Conservation (phyloP, 2,113 vertebrate genomes). For the Meles meles region DNA sequence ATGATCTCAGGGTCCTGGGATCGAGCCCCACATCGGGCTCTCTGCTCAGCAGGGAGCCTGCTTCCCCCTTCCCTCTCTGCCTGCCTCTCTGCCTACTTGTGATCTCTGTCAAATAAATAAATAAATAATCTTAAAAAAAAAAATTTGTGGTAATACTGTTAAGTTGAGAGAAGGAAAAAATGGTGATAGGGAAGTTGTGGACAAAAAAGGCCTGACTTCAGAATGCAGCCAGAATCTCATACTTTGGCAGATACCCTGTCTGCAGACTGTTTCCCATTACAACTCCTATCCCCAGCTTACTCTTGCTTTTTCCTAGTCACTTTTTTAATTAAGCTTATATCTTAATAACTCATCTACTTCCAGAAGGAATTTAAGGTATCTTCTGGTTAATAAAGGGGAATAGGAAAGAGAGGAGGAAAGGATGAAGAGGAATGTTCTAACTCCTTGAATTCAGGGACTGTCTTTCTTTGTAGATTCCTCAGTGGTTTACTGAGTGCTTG, state of each 20-base stretch:
- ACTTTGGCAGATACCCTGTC: background rate
- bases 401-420: constrained; percentile 4
- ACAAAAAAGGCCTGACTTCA: constrained; percentile 1
- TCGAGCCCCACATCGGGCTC: no score
- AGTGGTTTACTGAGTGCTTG: background rate
- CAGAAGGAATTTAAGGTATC: background rate
- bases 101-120: no score
- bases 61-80: no score
- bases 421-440: constrained; percentile 13
- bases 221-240: background rate
- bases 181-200: background rate
- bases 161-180: background rate
- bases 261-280: background rate
- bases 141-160: background rate
- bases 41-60: no score
- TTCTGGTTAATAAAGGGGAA: background rate
- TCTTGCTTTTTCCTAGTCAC: constrained; percentile 7
- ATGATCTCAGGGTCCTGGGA: no score
- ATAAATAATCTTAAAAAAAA: no score
- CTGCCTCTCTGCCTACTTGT: no score
- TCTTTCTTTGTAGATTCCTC: constrained; percentile 19
- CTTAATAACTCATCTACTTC: background rate
- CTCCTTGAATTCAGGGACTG: background rate
- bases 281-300: background rate
- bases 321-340: background rate